Evolutionary conservation across 2,113 vertebrate genomes (phyloP).

Genomic region (Sapayoa aenigma): DNA sequence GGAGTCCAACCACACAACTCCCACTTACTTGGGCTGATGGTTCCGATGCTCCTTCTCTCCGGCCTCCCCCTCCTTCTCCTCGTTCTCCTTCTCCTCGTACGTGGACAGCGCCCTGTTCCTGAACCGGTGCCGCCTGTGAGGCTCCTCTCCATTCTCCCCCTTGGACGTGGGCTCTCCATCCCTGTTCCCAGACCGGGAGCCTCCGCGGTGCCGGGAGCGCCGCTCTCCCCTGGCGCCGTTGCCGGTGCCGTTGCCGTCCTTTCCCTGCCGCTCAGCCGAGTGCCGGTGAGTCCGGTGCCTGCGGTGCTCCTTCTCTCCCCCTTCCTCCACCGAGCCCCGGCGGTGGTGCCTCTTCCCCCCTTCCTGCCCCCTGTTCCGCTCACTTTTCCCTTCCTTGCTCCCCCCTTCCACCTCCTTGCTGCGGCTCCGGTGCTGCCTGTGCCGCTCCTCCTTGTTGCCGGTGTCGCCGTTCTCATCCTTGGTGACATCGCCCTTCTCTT

Average conservation of each 20-base stretch:
- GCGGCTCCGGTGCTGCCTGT: conserved; percentile 82
- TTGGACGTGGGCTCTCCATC: conserved; percentile 71
- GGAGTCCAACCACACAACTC: accelerated
- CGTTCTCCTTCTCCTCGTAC: conserved; percentile 75
- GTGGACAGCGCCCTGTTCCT: conserved; percentile 74
- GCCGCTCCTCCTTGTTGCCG: conserved; percentile 71
- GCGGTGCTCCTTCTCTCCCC: conserved; percentile 78
- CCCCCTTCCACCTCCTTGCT: conserved; percentile 81
- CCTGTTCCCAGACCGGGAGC: conserved; percentile 63
- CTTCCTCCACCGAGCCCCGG: conserved; percentile 82
- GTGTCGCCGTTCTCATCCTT: conserved; percentile 73
- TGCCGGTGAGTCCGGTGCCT: conserved; percentile 80
- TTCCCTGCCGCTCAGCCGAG: conserved; percentile 71
- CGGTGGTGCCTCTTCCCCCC: conserved; percentile 83
- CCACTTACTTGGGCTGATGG: conserved; percentile 80
- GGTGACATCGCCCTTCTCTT: conserved; percentile 53
- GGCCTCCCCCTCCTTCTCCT: conserved; percentile 68
- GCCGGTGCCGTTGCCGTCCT: conserved; percentile 78
- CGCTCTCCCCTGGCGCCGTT: conserved; percentile 70
- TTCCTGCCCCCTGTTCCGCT: conserved; percentile 77
- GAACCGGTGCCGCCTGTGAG: conserved; percentile 73
- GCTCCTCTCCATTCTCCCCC: conserved; percentile 75
- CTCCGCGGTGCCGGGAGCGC: conserved; percentile 79
- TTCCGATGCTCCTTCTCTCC: conserved; percentile 59
- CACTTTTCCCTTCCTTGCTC: conserved; percentile 76